Base-by-base conservation (phyloP, 92 coral and sea anemone genomes). In the Siderastrea radians region DNA sequence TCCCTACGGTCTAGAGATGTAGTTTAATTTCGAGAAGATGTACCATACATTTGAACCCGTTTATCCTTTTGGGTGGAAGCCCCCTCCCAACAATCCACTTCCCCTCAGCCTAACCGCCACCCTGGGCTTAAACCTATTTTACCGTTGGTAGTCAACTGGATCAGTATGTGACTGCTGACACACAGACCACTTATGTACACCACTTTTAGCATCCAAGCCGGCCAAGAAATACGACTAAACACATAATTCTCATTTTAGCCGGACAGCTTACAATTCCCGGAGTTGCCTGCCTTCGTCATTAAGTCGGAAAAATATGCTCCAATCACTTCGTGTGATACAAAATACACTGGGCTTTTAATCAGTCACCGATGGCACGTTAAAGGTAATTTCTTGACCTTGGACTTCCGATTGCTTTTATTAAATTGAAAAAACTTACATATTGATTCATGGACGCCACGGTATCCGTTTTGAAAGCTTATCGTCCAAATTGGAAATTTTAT, bases 331-430 rank as follows among this genome's bases (percentile, higher is more conserved):
- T 26, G 38, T 26, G 38, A 26, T 26, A 26, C 0, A 26, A 26
- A 26, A 26, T 26, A 26, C 0, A 26, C 38, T 26, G 38, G 2
- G 54, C n/a, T 13, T 49, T 48, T 4, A 11, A 73, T 3, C 2
- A 13, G 45, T 48, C 43, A 7, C 1, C 17, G 57, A 8, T 13
- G n/a, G 51, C 1, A 10, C 3, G 48, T 17, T 26, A 6, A 16
- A 49, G 48, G 12, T 13, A 48, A 44, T 69, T 69, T 57, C 78
- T 68, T 82, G 86, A 82, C 77, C 55, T 19, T 45, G 86, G 55
- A 70, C 69, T 82, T 82, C 78, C 86, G 77, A n/a, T 82, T 82
- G 57, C 70, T 55, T 82, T 82, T 67, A 71, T 50, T 71, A 68
- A 82, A 81, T 48, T 53, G 58, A n/a, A 82, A 57, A 81, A 55